phyloP scores from a whole-genome alignment of 2,113 vertebrate genomes.

The Sylvietta virens region DNA sequence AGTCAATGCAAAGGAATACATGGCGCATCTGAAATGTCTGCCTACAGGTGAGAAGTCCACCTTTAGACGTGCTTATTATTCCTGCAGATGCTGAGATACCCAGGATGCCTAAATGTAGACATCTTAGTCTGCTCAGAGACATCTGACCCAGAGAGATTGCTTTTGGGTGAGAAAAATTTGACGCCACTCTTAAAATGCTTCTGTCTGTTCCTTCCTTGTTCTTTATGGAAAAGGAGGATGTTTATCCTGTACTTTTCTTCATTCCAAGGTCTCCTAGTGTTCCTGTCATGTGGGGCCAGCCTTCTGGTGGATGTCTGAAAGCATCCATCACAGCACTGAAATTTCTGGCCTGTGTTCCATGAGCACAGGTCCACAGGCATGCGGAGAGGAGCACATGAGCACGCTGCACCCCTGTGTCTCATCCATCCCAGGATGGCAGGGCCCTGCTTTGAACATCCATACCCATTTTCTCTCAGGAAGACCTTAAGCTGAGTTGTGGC shows the following conservation, averaged over 20 bases:
- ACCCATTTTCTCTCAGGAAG: background rate
- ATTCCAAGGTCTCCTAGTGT: background rate
- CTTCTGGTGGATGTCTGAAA: background rate
- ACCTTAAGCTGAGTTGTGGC: background rate
- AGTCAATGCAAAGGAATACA: background rate
- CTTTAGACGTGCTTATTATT: background rate
- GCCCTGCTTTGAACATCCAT: background rate
- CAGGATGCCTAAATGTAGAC: background rate
- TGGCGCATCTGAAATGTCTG: background rate
- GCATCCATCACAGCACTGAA: background rate
- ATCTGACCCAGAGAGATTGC: background rate
- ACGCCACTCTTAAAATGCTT: background rate
- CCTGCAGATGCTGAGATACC: background rate
- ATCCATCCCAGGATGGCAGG: background rate
- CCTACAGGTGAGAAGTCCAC: background rate
- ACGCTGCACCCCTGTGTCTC: accelerated
- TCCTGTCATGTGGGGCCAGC: background rate
- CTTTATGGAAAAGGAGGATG: background rate
- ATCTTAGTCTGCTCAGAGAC: background rate
- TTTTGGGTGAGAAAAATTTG: background rate
- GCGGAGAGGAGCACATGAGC: background rate
- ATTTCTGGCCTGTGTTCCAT: background rate
- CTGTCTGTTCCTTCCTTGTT: background rate
- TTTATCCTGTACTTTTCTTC: background rate
- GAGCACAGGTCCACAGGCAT: background rate